Conservation (phyloP, 2,888 invertebrate genomes). For the Drosophila birchii region DNA sequence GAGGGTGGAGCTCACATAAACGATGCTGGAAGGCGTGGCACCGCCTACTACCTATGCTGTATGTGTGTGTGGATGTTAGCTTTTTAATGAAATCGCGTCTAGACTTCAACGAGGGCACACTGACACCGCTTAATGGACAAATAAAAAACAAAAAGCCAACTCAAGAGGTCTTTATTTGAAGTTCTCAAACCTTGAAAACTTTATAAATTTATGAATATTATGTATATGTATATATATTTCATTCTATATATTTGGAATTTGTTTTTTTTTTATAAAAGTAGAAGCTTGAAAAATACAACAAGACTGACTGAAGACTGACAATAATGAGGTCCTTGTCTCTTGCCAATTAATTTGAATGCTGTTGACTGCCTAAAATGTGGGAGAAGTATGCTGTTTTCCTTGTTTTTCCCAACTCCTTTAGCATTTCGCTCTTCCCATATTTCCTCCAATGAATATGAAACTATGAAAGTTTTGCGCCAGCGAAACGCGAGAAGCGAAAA, state of each 20-base stretch:
- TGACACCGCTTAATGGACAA: slow-evolving; percentile 42
- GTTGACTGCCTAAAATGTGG: slow-evolving; percentile 42
- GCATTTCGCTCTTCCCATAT: not conserved
- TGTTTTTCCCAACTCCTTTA: not conserved
- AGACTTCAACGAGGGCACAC: slow-evolving; percentile 34
- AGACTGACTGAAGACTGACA: slow-evolving; percentile 5
- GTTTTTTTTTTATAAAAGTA: not conserved
- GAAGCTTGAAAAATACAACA: not conserved
- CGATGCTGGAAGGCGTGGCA: slow-evolving; percentile 29
- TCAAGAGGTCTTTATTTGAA: slow-evolving; percentile 4
- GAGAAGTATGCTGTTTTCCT: not conserved
- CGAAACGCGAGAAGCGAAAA: slow-evolving; percentile 41
- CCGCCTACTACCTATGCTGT: not conserved
- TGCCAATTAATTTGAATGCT: slow-evolving; percentile 57
- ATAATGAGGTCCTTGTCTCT: slow-evolving; percentile 17
- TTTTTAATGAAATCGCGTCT: slow-evolving; percentile 56
- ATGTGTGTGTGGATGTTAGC: slow-evolving; percentile 18
- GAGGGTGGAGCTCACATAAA: slow-evolving; percentile 19
- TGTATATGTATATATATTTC: not conserved
- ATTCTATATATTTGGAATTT: no score
- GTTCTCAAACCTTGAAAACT: not conserved
- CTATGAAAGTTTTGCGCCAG: slow-evolving; percentile 54
- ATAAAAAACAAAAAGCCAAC: slow-evolving; percentile 24
- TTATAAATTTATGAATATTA: not conserved
- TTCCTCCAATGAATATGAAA: slow-evolving; percentile 56